Evolutionary conservation across 2,113 vertebrate genomes (phyloP), one percentile per base, ranked within the genome.

Genomic region (Pantherophis guttatus): DNA sequence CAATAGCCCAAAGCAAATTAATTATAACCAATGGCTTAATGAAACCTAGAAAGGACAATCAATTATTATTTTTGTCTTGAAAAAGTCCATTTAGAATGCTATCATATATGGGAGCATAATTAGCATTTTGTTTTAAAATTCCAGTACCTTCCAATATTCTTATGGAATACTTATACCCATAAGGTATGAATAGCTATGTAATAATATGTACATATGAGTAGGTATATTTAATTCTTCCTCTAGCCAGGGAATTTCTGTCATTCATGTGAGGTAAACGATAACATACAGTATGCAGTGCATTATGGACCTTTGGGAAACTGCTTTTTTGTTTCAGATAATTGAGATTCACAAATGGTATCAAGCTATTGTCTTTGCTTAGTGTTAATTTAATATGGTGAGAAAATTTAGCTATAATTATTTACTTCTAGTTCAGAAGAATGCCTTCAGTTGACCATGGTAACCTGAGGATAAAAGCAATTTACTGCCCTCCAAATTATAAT

Each of bases 111-210:
- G 85, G 24, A 65, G 75, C 15, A 81, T 19, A 81, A 62, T 87
- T 87, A 10, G 23, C 26, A 33, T 33, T 26, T 5, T 87, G n/a
- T 24, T 23, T 62, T 33, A 87, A 86, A 87, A 5, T 33, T 33
- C 8, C 12, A 89, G 92, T 5, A 39, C 62, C 57, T 94, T 95
- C 75, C 65, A 90, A 9, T 92, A 89, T 92, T 19, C 94, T 95
- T 5, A 21, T 62, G 15, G 11, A 94, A 70, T 52, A 75, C 1
- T 29, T 59, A 29, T 81, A 91, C 13, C 54, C 15, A 58, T 39
- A n/a, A 70, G 65, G 12, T n/a, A 70, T 70, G 12, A 70, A 70
- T 70, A 70, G 65, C 58, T 26, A 62, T 62, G 58, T 62, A 62
- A 62, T 62, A 26, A 62, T n/a, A 70, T 6, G 53, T 15, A 29